A percentile compares a stretch with the other conserved stretches of the same genome.
These are phyloP conservation scores for Andrena trimmerana DNA, from an alignment of 2,888 invertebrate species.

Conservation along the genomic window DNA sequence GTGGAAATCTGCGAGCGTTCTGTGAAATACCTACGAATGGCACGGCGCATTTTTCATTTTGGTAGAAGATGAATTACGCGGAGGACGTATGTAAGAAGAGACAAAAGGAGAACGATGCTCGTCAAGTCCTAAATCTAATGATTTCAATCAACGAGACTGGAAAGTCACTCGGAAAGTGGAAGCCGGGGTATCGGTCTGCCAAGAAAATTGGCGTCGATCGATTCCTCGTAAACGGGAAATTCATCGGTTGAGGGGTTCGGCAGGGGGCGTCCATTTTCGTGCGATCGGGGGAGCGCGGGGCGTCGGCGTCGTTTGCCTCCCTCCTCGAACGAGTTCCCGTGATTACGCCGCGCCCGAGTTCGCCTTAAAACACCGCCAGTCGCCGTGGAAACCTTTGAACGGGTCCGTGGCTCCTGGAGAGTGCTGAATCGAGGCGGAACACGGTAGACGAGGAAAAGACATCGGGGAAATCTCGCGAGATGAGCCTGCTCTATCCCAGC, in stretches of 20 bases:
- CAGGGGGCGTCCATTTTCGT: constrained; percentile 39
- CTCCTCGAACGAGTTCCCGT: constrained; percentile 10
- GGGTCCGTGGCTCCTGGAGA: constrained; percentile 20
- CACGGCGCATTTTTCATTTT: neutral
- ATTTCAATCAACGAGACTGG: constrained; percentile 34
- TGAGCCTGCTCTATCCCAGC: constrained; percentile 45
- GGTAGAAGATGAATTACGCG: too few relatives aligned
- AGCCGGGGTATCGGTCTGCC: constrained; percentile 27
- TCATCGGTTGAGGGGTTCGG: constrained; percentile 24
- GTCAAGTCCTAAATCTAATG: too few relatives aligned
- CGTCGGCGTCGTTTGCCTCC: constrained; percentile 12
- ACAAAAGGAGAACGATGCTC: too few relatives aligned
- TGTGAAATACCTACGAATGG: neutral
- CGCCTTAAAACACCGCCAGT: constrained; percentile 58
- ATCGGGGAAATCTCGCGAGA: constrained; percentile 75
- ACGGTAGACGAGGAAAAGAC: constrained; percentile 64
- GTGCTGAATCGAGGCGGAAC: constrained; percentile 56
- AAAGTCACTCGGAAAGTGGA: neutral
- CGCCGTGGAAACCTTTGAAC: constrained; percentile 64
- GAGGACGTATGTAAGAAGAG: too few relatives aligned
- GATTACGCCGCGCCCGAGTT: constrained; percentile 42
- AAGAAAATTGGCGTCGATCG: constrained; percentile 55
- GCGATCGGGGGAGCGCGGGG: constrained; percentile 35
- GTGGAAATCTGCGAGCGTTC: neutral
- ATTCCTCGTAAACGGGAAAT: constrained; percentile 39